A percentile compares a stretch with the other conserved stretches of the same genome.
These are phyloP conservation scores for Drosophila trapezifrons DNA, from an alignment of 1,140 invertebrate genomes.

Conservation along the genomic window DNA sequence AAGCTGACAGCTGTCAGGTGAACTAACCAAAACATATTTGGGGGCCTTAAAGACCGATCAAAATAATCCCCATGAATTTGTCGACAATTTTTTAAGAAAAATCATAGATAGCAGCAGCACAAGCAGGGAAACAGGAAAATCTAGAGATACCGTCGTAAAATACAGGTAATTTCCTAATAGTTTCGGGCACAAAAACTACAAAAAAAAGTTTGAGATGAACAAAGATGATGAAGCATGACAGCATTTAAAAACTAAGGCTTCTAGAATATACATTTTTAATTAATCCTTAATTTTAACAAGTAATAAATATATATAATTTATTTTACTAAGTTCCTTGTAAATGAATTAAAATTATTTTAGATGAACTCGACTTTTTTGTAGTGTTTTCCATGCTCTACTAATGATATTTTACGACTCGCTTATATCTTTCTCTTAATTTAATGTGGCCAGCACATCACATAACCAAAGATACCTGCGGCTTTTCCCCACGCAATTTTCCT, in stretches of 20 bases:
- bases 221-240: neutral
- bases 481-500: conserved; percentile 3
- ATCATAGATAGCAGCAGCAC: neutral
- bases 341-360: too few species aligned
- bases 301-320: too few species aligned
- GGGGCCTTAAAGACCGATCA: conserved; percentile 27
- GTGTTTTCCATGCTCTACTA: neutral
- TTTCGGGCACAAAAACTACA: neutral
- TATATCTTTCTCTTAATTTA: neutral
- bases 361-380: neutral
- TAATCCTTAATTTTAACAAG: neutral
- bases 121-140: neutral
- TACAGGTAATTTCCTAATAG: neutral
- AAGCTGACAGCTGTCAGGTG: conserved; percentile 42
- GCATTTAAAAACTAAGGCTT: neutral
- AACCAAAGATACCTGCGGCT: conserved; percentile 10
- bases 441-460: conserved; percentile 4
- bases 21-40: conserved; percentile 37
- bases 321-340: neutral
- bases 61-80: conserved; percentile 27
- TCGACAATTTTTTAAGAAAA: conserved; percentile 7
- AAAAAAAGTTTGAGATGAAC: too few species aligned
- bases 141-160: neutral
- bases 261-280: neutral
- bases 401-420: neutral